phyloP scores from a whole-genome alignment of 2,797 vertebrate genomes.

The Cuniculus paca region DNA sequence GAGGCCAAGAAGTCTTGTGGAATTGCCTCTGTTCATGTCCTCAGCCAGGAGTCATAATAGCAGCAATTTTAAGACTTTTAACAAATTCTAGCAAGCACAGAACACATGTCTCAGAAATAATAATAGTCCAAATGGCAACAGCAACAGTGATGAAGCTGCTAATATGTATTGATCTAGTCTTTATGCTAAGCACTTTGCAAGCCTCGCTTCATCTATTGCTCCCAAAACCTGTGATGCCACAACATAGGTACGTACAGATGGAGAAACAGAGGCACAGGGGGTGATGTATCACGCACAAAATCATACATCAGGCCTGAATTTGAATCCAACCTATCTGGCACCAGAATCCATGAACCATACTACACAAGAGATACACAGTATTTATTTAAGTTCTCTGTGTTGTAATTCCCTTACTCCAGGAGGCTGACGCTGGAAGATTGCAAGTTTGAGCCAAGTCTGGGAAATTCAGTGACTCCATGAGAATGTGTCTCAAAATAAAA shows the following conservation, averaged over 20 bases:
- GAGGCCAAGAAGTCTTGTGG: background rate
- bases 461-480: background rate
- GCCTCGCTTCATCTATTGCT: background rate
- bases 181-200: background rate
- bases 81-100: background rate
- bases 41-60: background rate
- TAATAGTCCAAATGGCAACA: background rate
- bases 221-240: background rate
- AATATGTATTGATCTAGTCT: background rate
- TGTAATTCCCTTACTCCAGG: background rate
- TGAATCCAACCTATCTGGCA: background rate
- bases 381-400: background rate
- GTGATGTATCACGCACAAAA: background rate
- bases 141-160: background rate
- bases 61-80: constrained; percentile 8
- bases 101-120: constrained; percentile 43
- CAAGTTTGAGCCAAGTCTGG: background rate
- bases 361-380: background rate
- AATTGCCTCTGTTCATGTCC: background rate
- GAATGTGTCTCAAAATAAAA: background rate
- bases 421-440: background rate
- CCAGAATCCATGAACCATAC: background rate
- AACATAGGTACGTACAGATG: background rate
- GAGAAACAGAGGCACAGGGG: background rate
- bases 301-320: background rate